Conservation (phyloP, 2,113 vertebrate genomes). For the Manacus vitellinus region DNA sequence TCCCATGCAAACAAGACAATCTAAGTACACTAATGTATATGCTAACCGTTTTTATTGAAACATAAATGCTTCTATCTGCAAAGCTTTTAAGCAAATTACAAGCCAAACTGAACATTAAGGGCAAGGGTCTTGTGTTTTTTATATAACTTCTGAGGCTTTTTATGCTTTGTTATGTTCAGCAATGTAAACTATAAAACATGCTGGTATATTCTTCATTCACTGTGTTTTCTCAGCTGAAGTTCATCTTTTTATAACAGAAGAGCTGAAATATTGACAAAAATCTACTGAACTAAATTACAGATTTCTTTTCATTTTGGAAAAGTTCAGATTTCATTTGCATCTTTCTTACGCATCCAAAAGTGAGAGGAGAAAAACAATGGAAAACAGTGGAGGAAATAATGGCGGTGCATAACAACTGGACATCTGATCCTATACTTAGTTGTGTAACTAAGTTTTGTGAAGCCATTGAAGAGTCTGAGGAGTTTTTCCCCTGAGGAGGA, state of each 20-base stretch:
- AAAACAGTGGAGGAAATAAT: not conserved
- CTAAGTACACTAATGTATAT: not conserved
- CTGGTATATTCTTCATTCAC: not conserved
- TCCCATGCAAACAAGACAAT: not conserved
- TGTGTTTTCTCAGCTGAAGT: not conserved
- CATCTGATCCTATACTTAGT: not conserved
- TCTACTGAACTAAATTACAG: not conserved
- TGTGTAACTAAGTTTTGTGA: not conserved
- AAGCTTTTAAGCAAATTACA: conserved; percentile 27
- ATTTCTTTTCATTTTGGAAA: not conserved
- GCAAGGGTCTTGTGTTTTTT: not conserved
- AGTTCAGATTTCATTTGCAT: not conserved
- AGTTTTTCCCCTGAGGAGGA: not conserved
- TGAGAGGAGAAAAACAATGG: not conserved
- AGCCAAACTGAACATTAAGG: not conserved
- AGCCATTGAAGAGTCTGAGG: not conserved
- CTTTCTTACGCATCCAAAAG: not conserved
- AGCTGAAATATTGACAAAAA: not conserved
- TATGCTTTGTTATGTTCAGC: not conserved
- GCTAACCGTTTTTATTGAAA: not conserved
- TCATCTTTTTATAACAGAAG: not conserved
- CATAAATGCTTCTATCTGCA: not conserved
- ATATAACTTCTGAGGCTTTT: not conserved
- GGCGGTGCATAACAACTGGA: not conserved
- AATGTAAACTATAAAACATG: not conserved